Conservation (phyloP, 2,797 vertebrate genomes). For the Siniperca obscura region DNA sequence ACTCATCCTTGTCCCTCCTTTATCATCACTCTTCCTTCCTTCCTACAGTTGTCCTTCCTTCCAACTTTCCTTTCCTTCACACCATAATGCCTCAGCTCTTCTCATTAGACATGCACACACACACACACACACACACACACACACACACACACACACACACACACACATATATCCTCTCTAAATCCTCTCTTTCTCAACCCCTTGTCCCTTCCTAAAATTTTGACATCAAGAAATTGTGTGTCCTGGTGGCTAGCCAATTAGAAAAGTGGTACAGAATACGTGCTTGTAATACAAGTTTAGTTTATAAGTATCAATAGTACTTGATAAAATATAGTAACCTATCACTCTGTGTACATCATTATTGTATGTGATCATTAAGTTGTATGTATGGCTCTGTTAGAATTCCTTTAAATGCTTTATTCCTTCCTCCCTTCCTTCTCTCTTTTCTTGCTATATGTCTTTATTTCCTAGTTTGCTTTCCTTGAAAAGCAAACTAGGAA, state of each 20-base stretch:
- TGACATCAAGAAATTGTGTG: background rate
- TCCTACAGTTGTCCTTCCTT: slow-evolving; percentile 20
- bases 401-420: slow-evolving; percentile 50
- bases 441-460: background rate
- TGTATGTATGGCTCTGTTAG: slow-evolving; percentile 62
- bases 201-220: background rate
- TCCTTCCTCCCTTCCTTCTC: slow-evolving; percentile 24
- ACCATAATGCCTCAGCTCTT: slow-evolving; percentile 10
- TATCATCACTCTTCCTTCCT: slow-evolving; percentile 4
- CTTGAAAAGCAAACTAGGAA: too few relatives aligned
- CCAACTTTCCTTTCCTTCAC: slow-evolving; percentile 9
- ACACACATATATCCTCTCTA: background rate
- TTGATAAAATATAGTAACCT: background rate
- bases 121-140: background rate
- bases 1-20: slow-evolving; percentile 4
- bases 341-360: slow-evolving; percentile 22
- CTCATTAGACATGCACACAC: slow-evolving; percentile 9
- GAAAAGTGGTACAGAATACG: background rate
- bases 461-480: background rate
- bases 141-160: background rate
- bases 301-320: background rate
- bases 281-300: background rate
- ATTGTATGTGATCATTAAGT: slow-evolving; percentile 27
- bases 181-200: background rate
- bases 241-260: background rate